phyloP scores from a whole-genome alignment of 2,888 invertebrate genomes.

The Cerceris rybyensis region DNA sequence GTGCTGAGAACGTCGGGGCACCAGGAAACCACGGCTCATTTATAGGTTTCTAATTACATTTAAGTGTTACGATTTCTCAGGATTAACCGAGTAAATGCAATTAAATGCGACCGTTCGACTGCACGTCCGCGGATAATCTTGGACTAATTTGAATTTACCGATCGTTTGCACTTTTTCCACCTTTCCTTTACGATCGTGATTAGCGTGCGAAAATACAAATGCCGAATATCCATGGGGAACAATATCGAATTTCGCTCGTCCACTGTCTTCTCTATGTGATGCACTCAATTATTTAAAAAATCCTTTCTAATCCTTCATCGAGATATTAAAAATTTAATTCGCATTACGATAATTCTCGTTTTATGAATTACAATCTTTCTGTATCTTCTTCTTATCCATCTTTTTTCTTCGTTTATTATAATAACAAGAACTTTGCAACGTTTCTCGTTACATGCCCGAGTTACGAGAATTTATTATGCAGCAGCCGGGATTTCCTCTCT shows the following conservation, averaged over 20 bases:
- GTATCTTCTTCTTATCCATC: too few relatives aligned
- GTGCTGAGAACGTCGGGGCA: conserved; percentile 26
- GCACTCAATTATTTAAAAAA: too few relatives aligned
- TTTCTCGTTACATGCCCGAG: too few relatives aligned
- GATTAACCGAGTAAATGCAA: conserved; percentile 55
- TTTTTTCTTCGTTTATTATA: too few relatives aligned
- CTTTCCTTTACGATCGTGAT: conserved; percentile 28
- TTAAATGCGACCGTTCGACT: conserved; percentile 53
- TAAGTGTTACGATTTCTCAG: conserved; percentile 64
- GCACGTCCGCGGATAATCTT: conserved; percentile 62
- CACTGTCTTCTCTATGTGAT: too few relatives aligned
- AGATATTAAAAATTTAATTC: too few relatives aligned
- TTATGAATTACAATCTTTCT: too few relatives aligned
- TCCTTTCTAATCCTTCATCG: too few relatives aligned
- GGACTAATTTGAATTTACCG: conserved; percentile 62
- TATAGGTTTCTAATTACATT: conserved; percentile 67
- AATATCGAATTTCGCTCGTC: neutral
- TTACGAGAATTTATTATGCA: too few relatives aligned
- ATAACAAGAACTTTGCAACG: too few relatives aligned
- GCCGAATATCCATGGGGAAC: neutral
- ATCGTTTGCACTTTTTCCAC: conserved; percentile 48
- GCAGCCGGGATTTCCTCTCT: too few relatives aligned
- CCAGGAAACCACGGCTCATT: conserved; percentile 53
- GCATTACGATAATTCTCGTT: too few relatives aligned
- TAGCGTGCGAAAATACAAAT: conserved; percentile 3